A percentile compares a stretch with the other conserved stretches of the same genome.
Conservation (phyloP, 1,140 invertebrate genomes). For the Hesperophylax magnus region DNA sequence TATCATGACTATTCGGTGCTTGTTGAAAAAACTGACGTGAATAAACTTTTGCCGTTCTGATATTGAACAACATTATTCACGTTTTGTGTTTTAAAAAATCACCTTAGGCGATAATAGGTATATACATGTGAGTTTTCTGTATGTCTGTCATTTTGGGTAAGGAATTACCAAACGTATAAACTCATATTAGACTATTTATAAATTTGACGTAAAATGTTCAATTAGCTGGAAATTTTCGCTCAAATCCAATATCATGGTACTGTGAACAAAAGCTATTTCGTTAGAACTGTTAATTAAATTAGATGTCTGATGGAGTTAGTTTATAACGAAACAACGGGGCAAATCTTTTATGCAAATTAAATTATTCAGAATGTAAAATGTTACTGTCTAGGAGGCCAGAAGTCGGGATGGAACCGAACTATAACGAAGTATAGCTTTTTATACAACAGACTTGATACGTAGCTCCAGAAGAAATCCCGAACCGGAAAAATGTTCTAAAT, state of each 20-base stretch:
- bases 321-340: slow-evolving; percentile 38
- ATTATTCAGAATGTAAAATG: slow-evolving; percentile 40
- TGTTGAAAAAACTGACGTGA: too few species aligned
- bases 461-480: neutral
- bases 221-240: neutral
- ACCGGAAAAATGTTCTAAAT: slow-evolving; percentile 14
- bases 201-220: too few species aligned
- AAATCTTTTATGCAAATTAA: slow-evolving; percentile 41
- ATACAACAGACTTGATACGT: slow-evolving; percentile 1
- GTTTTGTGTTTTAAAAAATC: too few species aligned
- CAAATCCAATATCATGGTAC: neutral
- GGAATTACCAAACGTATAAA: too few species aligned
- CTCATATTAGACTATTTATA: too few species aligned
- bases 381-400: slow-evolving; percentile 27
- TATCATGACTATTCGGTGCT: neutral
- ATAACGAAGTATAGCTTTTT: slow-evolving; percentile 28
- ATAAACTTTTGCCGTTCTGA: too few species aligned
- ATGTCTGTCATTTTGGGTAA: too few species aligned
- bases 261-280: slow-evolving; percentile 4
- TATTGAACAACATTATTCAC: too few species aligned
- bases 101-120: too few species aligned
- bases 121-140: too few species aligned
- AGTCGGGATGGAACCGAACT: slow-evolving; percentile 3
- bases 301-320: slow-evolving; percentile 8
- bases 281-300: slow-evolving; percentile 27